These are phyloP conservation scores for Lagria hirta DNA, from an alignment of 2,888 invertebrate genomes.

Conservation along the genomic window DNA sequence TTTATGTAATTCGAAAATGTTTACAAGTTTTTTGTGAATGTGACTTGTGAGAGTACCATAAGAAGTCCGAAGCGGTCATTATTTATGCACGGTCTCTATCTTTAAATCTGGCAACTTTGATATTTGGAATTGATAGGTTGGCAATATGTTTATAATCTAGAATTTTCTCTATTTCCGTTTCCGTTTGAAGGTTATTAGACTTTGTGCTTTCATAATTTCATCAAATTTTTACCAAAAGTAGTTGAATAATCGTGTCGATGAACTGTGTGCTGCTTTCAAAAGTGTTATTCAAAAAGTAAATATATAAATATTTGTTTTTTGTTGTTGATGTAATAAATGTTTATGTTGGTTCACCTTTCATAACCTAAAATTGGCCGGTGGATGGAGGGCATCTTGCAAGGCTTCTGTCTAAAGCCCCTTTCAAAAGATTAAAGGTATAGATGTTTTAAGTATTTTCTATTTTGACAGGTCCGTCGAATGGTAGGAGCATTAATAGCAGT, in stretches of 20 bases:
- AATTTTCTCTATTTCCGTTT: constrained; percentile 8
- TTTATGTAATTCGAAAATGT: too few relatives aligned
- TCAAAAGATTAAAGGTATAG: constrained; percentile 41
- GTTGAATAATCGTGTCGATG: not conserved
- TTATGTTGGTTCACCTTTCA: constrained; percentile 47
- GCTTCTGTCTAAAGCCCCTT: constrained; percentile 28
- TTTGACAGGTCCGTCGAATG: constrained; percentile 72
- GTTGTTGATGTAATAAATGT: constrained; percentile 23
- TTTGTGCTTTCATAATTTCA: constrained; percentile 13
- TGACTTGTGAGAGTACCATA: too few relatives aligned
- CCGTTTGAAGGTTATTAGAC: too few relatives aligned
- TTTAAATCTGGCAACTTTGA: too few relatives aligned
- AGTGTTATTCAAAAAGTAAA: constrained; percentile 29
- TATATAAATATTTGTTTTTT: constrained; percentile 32
- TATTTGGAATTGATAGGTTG: too few relatives aligned
- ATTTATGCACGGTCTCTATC: too few relatives aligned
- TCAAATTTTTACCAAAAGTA: constrained; percentile 15
- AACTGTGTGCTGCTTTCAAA: constrained; percentile 4
- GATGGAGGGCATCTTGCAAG: constrained; percentile 50
- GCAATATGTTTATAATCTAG: constrained; percentile 15
- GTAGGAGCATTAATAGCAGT: constrained; percentile 67
- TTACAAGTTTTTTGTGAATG: too few relatives aligned
- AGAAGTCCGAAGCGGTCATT: too few relatives aligned
- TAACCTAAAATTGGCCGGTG: constrained; percentile 45
- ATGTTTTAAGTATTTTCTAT: constrained; percentile 42